Base-by-base conservation (phyloP, 2,113 vertebrate genomes). In the Chaetodon trifascialis region DNA sequence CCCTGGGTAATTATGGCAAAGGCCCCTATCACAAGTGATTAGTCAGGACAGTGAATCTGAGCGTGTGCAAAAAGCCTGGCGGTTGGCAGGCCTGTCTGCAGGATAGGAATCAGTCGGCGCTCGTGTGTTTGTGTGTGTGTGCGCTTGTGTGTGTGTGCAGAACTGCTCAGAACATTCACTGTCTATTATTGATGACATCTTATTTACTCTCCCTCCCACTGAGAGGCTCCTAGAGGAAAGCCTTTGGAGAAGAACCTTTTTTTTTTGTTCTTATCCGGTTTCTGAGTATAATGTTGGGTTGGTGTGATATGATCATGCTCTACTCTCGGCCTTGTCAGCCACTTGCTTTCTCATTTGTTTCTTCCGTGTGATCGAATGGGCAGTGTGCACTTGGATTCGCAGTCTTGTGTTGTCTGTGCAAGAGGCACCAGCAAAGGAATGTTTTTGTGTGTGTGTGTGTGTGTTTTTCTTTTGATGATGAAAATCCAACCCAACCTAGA, bases 131-230 rank as follows among this genome's bases (percentile, higher is more conserved):
- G 68, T 51, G 58, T 54, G 55, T 58, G 78, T 54, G 74, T 55
- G 49, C 30, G 78, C 25, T 55, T 73, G 69, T 59, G 64, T 60
- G 68, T 55, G 55, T 42, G 68, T 38, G 42, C 68, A 59, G 63
- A 76, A 86, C 81, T 88, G 88, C 88, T 93, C 89, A 84, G 93
- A 95, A 95, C 92, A 92, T 93, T 93, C 91, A 89, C 92, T 94
- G 91, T 95, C 94, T 94, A 94, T 95, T 95, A 95, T 94, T 95
- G 95, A 94, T 95, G 94, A 94, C 92, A 93, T 93, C 93, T 94
- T 94, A 94, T 95, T 95, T 95, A 94, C 93, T 93, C 92, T 90
- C 90, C 93, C 90, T 93, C 93, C 92, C 89, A 93, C 89, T 83
- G 92, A 91, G 91, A 90, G 90, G 89, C 91, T 94, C 92, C 90